These are phyloP conservation scores for Brienomyrus longianalis DNA, from an alignment of 2,113 vertebrate genomes.

Conservation along the genomic window DNA sequence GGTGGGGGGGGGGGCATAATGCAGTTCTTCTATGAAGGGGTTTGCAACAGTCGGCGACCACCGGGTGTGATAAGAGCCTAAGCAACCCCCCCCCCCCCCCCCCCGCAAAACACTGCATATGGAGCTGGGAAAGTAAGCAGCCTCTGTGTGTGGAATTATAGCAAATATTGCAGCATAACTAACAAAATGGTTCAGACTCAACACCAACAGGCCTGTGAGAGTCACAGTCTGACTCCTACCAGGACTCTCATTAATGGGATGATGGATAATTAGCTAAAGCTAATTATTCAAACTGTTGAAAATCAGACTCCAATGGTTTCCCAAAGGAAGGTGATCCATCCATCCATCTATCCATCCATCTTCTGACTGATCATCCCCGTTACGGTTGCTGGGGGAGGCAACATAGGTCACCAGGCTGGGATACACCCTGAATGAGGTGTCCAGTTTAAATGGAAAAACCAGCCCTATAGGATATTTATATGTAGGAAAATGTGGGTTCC, in stretches of 20 bases:
- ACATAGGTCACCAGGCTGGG: not conserved
- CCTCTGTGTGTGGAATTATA: not conserved
- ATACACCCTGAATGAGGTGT: not conserved
- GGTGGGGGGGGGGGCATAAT: not conserved
- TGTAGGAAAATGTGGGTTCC: not conserved
- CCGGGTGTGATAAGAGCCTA: constrained; percentile 14
- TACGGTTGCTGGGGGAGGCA: not conserved
- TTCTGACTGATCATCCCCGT: not conserved
- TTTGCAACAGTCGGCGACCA: constrained; percentile 15
- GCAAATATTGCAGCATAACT: not conserved
- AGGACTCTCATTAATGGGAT: not conserved
- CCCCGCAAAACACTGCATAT: not conserved
- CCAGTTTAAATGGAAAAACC: not conserved
- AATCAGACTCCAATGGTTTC: not conserved
- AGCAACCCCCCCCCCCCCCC: no score
- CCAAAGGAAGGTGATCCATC: not conserved
- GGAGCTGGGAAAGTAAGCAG: not conserved
- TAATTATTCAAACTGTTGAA: not conserved
- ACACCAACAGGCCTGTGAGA: not conserved
- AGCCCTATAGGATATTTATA: not conserved
- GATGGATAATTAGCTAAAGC: not conserved
- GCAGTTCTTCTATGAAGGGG: not conserved
- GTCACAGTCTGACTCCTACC: not conserved
- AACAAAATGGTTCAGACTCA: not conserved
- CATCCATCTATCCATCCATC: not conserved